Percentiles rank a stretch among this genome's conserved stretches.
Conservation (phyloP, 1,140 invertebrate genomes). For the Drosophila sp. region DNA sequence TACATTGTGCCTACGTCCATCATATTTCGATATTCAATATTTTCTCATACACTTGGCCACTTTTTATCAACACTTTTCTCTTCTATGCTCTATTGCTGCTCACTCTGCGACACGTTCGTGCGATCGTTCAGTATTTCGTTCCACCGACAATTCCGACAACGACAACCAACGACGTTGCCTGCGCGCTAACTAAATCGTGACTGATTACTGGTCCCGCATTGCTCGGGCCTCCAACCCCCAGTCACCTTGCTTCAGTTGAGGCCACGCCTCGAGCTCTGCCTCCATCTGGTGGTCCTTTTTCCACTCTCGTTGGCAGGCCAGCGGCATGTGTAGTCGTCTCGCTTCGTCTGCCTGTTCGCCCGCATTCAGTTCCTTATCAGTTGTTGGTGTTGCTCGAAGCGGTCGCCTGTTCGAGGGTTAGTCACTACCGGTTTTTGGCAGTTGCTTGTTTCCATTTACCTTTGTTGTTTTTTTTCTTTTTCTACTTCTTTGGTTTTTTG, state of each 20-base stretch:
- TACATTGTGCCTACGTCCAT: conserved; percentile 90
- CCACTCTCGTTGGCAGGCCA: not conserved
- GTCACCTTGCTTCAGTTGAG: conserved; percentile 20
- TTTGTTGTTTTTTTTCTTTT: conserved; percentile 35
- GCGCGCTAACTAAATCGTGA: conserved; percentile 77
- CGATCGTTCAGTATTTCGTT: conserved; percentile 31
- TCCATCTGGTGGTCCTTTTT: conserved; percentile 15
- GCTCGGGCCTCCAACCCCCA: conserved; percentile 37
- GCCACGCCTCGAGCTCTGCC: conserved; percentile 49
- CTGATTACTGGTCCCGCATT: conserved; percentile 65
- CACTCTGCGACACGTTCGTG: conserved; percentile 26
- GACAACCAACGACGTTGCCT: conserved; percentile 66
- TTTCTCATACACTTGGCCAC: conserved; percentile 33
- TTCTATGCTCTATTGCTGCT: not conserved
- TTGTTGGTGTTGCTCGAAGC: conserved; percentile 18
- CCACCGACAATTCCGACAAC: conserved; percentile 41
- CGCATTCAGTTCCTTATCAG: conserved; percentile 51
- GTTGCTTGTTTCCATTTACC: conserved; percentile 56
- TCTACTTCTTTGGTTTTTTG: conserved; percentile 32
- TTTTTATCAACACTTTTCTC: not conserved
- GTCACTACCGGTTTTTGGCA: conserved; percentile 76
- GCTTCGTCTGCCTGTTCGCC: conserved; percentile 8
- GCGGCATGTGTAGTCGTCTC: conserved; percentile 22
- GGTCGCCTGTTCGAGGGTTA: conserved; percentile 56
- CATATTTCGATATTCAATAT: conserved; percentile 82